Evolutionary conservation across 2,113 vertebrate species (phyloP).

Genomic region (Poicephalus meyeri): DNA sequence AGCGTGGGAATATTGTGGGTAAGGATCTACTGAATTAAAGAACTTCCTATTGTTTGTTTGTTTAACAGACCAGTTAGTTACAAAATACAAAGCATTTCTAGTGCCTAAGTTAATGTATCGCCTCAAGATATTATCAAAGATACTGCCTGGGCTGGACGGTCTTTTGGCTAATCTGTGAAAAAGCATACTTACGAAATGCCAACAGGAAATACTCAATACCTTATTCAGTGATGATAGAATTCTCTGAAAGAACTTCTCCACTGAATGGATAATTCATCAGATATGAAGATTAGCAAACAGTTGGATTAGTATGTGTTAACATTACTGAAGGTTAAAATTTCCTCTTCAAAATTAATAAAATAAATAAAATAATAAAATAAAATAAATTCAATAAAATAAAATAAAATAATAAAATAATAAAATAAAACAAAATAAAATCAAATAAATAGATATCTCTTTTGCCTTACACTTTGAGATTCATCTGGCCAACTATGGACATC

Average conservation of each 20-base stretch:
- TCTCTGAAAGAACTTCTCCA: not conserved
- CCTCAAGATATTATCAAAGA: not conserved
- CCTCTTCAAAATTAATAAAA: not conserved
- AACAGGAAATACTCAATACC: not conserved
- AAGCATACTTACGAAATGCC: not conserved
- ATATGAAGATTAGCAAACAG: not conserved
- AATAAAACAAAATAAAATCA: not conserved
- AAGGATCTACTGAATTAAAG: not conserved
- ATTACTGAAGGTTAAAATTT: not conserved
- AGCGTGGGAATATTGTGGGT: not conserved
- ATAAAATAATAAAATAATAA: too few species aligned
- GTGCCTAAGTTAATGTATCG: not conserved
- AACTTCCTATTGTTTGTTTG: not conserved
- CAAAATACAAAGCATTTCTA: not conserved
- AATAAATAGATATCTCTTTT: accelerated
- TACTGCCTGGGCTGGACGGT: not conserved
- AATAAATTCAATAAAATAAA: not conserved
- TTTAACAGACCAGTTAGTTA: not conserved
- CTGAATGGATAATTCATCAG: not conserved
- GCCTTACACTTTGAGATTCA: not conserved
- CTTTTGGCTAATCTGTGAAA: not conserved
- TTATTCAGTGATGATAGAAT: not conserved
- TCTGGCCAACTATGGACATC: not conserved
- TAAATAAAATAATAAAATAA: accelerated
- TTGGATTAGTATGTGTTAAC: not conserved